Base-by-base conservation (phyloP, 1,140 invertebrate species). In the Bombus waltoni region DNA sequence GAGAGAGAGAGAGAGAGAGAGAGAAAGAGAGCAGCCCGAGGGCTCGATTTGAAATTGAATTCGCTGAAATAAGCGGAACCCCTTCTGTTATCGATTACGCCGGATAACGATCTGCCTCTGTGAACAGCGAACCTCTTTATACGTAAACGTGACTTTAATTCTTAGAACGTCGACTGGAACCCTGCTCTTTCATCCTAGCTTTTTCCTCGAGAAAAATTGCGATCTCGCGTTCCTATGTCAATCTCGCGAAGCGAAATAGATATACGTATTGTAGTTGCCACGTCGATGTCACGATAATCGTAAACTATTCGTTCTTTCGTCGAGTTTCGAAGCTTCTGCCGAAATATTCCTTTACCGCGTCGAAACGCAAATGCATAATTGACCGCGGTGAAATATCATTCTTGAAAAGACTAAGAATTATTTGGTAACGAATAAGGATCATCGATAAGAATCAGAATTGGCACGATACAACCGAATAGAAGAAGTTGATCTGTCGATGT, bases 111-210 rank as follows among this genome's bases (percentile, higher is more conserved):
- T 13, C 42, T 76, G 35, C 59, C 35, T 53, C 81, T 28, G 25
- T 13, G 72, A 66, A 76, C 81, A 66, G 25, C 15, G 35, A 8
- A 18, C 71, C 80, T 25, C 80, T 75, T 83, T 76, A 25, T 66
- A 83, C 72, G 72, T 83, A 66, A 75, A 82, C 71, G 81, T 82
- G 81, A 82, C 81, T 65, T 42, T 65, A 74, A 82, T 82, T 73
- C 80, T 47, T 74, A 65, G 32, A 42, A 32, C 40, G 35, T 22
- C 11, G 35, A 65, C 11, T 47, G 28, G 70, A 42, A 44, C 11
- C 40, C 40, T 28, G 70, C 8, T 3, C 32, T 65, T 40, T 47
- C 13, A 53, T 66, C 59, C 22, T 9, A 11, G 10, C 15, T 66
- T 25, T 42, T 18, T 62, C 38, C 22, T 15, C 47, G 11, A 71